Evolutionary conservation across 2,113 vertebrate genomes (phyloP).

Genomic region (Brachyhypopomus occidentalis): DNA sequence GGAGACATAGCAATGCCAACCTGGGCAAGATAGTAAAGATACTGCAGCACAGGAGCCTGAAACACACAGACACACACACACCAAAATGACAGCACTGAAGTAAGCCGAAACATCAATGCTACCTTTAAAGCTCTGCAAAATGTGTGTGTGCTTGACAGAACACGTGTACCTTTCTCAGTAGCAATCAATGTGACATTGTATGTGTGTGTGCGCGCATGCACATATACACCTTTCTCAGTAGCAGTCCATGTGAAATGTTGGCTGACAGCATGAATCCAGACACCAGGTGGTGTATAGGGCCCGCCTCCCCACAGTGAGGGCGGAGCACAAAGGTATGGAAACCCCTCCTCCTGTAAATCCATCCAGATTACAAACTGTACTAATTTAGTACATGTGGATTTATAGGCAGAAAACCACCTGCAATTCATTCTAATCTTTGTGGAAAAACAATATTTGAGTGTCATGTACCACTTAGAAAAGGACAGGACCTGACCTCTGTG

Average conservation of each 20-base stretch:
- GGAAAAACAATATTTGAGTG: too few relatives aligned
- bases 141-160: too few relatives aligned
- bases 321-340: constrained; percentile 92
- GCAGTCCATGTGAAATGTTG: constrained; percentile 95
- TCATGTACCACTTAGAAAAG: too few relatives aligned
- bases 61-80: background rate
- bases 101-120: background rate
- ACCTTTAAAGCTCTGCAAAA: too few relatives aligned
- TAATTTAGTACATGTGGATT: background rate
- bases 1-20: constrained; percentile 97
- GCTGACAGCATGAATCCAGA: constrained; percentile 95
- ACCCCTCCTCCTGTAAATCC: constrained; percentile 78
- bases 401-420: too few relatives aligned
- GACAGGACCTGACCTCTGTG: too few relatives aligned
- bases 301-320: constrained; percentile 95
- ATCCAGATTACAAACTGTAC: background rate
- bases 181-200: background rate
- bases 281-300: constrained; percentile 94
- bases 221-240: constrained; percentile 88
- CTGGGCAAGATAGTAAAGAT: constrained; percentile 96
- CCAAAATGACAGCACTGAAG: background rate
- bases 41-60: constrained; percentile 94
- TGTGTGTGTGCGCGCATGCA: background rate
- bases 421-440: too few relatives aligned
- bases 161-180: background rate